Evolutionary conservation across 2,888 invertebrate species (phyloP).

Genomic region (Pimpla rufipes): DNA sequence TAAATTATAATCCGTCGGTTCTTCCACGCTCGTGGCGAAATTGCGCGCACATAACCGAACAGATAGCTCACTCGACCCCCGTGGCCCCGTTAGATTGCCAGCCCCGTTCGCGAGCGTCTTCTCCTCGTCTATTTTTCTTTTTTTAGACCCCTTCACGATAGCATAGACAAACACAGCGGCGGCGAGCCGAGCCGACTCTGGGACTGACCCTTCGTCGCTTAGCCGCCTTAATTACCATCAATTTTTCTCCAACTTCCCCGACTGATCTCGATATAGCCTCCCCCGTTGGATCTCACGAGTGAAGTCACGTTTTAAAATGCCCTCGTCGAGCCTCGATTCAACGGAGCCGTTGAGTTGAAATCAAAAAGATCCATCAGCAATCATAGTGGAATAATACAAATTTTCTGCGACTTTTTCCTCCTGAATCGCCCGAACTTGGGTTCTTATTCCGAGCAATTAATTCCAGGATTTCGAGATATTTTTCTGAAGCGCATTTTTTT

Average conservation of each 20-base stretch:
- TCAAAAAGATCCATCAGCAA: not conserved
- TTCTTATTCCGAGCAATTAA: not conserved
- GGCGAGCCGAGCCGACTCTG: not conserved
- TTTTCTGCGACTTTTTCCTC: not conserved
- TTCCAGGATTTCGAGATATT: not conserved
- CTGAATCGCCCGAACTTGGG: not conserved
- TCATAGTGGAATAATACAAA: not conserved
- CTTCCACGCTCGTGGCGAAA: not conserved
- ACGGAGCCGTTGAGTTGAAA: not conserved
- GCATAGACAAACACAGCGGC: slow-evolving; percentile 34
- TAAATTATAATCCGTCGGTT: not conserved
- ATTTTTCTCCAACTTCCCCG: slow-evolving; percentile 20
- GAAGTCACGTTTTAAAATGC: not conserved
- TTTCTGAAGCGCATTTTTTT: slow-evolving; percentile 1
- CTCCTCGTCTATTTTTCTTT: slow-evolving; percentile 35
- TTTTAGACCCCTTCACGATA: slow-evolving; percentile 51
- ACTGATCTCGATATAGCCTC: not conserved
- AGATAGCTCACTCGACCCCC: slow-evolving; percentile 64
- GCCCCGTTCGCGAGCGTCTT: slow-evolving; percentile 23
- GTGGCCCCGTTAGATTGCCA: slow-evolving; percentile 63
- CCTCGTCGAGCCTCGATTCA: not conserved
- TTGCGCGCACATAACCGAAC: not conserved
- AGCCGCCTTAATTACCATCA: slow-evolving; percentile 3
- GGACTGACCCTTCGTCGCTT: slow-evolving; percentile 12
- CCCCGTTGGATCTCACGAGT: not conserved